phyloP scores from a whole-genome alignment of 92 coral and sea anemone species.

The Porites cylindrica region DNA sequence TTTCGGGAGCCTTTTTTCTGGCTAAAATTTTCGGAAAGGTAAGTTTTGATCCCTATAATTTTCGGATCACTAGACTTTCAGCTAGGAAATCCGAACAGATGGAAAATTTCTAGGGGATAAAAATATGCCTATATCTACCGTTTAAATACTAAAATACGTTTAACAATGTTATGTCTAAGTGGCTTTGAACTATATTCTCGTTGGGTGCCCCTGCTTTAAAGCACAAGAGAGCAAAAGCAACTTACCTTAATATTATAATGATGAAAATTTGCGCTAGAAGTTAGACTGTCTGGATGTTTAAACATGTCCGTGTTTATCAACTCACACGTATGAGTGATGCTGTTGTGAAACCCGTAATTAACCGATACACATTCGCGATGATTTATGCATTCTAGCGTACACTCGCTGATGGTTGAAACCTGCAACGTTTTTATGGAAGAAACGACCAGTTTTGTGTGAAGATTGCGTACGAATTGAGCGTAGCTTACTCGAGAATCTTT shows the following conservation, averaged over 20 bases:
- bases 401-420: slow-evolving; percentile 16
- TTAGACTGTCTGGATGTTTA: background rate
- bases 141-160: too few relatives aligned
- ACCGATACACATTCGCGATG: slow-evolving; percentile 8
- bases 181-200: too few relatives aligned
- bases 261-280: slow-evolving; percentile 5
- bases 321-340: slow-evolving; percentile 4
- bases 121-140: too few relatives aligned
- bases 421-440: background rate
- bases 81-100: too few relatives aligned
- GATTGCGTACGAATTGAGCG: slow-evolving; percentile 18
- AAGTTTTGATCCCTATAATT: too few relatives aligned
- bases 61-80: too few relatives aligned
- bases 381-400: slow-evolving; percentile 21
- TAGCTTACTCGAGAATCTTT: background rate
- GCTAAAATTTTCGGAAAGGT: too few relatives aligned
- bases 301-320: slow-evolving; percentile 22
- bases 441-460: background rate
- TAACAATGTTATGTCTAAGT: background rate
- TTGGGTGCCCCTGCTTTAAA: too few relatives aligned
- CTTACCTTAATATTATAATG: slow-evolving; percentile 30
- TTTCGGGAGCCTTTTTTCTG: too few relatives aligned
- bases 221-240: background rate
- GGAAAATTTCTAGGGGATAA: too few relatives aligned
- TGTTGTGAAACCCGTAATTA: background rate